Evolutionary conservation across 2,888 invertebrate genomes (phyloP).

Genomic region (Sminthurinus aureus): DNA sequence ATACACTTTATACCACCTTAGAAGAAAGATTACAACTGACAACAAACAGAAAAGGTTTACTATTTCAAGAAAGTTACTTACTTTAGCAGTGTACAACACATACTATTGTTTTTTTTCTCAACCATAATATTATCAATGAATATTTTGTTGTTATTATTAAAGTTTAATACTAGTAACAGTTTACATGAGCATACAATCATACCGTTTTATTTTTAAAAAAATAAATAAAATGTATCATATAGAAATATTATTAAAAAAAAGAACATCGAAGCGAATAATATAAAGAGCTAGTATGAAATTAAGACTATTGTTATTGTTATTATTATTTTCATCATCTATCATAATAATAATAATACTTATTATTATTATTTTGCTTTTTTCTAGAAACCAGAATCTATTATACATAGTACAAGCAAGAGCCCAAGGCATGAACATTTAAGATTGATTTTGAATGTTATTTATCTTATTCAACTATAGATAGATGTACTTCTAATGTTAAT

Average conservation of each 20-base stretch:
- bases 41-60: neutral
- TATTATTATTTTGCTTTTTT: too few relatives aligned
- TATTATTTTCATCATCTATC: too few relatives aligned
- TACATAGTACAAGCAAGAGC: neutral
- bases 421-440: neutral
- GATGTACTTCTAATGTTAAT: neutral
- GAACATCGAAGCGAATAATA: neutral
- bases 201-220: neutral
- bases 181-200: neutral
- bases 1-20: neutral
- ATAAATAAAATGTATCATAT: neutral
- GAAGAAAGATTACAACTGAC: neutral
- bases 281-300: neutral
- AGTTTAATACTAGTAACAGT: neutral
- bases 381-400: too few relatives aligned
- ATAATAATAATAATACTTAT: too few relatives aligned
- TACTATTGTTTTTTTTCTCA: neutral
- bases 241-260: neutral
- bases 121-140: neutral
- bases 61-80: neutral
- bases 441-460: neutral
- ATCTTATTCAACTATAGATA: neutral
- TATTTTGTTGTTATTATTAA: neutral
- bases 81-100: neutral
- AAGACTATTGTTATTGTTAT: too few relatives aligned